Evolutionary conservation across 1,140 invertebrate genomes (phyloP), one percentile per base, ranked within the genome.

Genomic region (Drosophila funebris): DNA sequence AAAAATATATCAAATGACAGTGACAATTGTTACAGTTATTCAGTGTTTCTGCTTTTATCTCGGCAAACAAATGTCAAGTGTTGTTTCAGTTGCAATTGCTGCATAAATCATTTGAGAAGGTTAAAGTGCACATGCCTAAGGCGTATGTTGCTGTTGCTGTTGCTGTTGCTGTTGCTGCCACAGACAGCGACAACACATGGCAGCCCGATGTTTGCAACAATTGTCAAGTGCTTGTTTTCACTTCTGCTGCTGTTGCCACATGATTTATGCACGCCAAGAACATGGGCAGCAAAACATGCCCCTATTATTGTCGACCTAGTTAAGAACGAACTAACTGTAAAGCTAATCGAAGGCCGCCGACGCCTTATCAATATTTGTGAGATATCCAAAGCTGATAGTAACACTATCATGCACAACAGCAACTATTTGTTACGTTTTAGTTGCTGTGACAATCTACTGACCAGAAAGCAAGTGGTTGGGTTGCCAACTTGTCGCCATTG

Each of bases 21-120:
- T 64, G 68, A 67, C 67, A 76, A 73, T 70, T 80, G 78, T 66
- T 50, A 60, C 57, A 76, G 61, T 73, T 72, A 41, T 56, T 31
- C 22, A 31, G 9, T 16, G 53, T 13, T 27, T 2, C 53, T 39
- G 33, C 18, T 18, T 16, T 24, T 44, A 14, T 14, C 8, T 18
- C 20, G 24, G 39, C 39, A 37, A 16, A 44, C 53, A 73, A 81
- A 68, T 81, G 68, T 81, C 78, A 81, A 73, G 73, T 73, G 73
- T 54, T 58, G 62, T 41, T 57, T 58, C 57, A 4, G 14, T 44
- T 48, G 68, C 68, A 33, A 29, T 44, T 29, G 57, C 13, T 22
- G 54, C 78, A 82, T 82, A 82, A 82, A 82, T 82, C 79, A 82
- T 70, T 61, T 48, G 46, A 53, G 82, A 78, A 82, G 79, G 79